Conservation (phyloP, 2,797 vertebrate genomes). For the Cottoperca gobio region DNA sequence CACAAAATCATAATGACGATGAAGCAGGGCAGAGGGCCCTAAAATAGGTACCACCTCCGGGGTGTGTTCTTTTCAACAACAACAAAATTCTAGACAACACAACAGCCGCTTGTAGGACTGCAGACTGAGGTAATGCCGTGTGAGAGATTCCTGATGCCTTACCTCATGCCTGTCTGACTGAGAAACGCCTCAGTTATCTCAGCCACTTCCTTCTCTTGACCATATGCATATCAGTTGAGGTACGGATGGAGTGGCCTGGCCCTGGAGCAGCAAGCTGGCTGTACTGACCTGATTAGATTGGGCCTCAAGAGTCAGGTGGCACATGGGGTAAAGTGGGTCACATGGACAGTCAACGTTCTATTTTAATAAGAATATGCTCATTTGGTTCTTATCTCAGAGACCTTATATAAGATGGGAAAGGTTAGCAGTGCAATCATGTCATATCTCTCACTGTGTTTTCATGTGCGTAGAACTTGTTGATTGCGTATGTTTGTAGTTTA, state of each 20-base stretch:
- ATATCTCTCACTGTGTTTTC: not conserved
- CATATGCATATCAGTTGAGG: conserved; percentile 81
- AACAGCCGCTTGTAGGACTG: conserved; percentile 36
- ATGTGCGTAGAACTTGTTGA: not conserved
- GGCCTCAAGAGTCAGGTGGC: conserved; percentile 58
- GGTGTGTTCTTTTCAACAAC: conserved; percentile 19
- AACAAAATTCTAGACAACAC: conserved; percentile 28
- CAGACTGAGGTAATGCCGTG: conserved; percentile 77
- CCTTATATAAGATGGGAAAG: conserved; percentile 17
- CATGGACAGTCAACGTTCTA: conserved; percentile 54
- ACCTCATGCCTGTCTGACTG: conserved; percentile 74
- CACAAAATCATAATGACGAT: conserved; percentile 52
- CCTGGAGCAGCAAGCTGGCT: conserved; percentile 39
- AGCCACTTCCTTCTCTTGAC: conserved; percentile 81
- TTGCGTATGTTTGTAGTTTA: not conserved
- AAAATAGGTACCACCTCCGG: conserved; percentile 74
- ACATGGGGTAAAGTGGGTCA: conserved; percentile 50
- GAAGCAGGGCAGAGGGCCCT: conserved; percentile 47
- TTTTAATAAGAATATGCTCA: conserved; percentile 61
- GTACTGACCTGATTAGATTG: conserved; percentile 75
- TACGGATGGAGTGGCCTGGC: conserved; percentile 65
- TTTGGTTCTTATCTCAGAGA: conserved; percentile 41
- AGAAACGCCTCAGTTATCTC: conserved; percentile 79
- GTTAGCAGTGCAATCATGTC: not conserved
- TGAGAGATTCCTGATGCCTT: conserved; percentile 78